Percentiles rank a stretch among this genome's conserved stretches.
Evolutionary conservation across 2,888 invertebrate species (phyloP).

Genomic region (Xylota segnis): DNA sequence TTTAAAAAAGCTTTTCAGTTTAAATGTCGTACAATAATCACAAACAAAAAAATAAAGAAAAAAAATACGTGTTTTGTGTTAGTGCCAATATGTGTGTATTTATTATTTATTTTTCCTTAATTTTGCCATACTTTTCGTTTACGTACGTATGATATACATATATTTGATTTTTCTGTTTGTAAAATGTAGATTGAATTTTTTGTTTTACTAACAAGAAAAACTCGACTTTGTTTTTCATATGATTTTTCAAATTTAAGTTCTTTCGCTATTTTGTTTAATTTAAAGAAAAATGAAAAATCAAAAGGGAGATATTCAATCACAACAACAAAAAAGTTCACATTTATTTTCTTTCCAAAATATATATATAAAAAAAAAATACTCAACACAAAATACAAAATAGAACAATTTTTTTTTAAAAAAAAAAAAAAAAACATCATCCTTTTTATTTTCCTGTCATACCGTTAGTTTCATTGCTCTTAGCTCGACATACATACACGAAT

Average conservation of each 20-base stretch:
- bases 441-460: slow-evolving; percentile 23
- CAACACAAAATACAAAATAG: slow-evolving; percentile 67
- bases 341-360: slow-evolving; percentile 58
- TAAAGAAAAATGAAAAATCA: slow-evolving; percentile 33
- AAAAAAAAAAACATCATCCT: slow-evolving; percentile 11
- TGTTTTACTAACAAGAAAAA: slow-evolving; percentile 60
- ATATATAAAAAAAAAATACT: slow-evolving; percentile 25
- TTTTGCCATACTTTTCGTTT: slow-evolving; percentile 25
- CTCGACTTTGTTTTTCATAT: slow-evolving; percentile 60
- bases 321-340: slow-evolving; percentile 77
- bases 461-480: slow-evolving; percentile 36
- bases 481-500: slow-evolving; percentile 22
- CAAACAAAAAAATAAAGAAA: slow-evolving; percentile 39
- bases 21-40: slow-evolving; percentile 53
- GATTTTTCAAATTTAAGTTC: slow-evolving; percentile 46
- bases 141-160: slow-evolving; percentile 12
- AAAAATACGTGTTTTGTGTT: slow-evolving; percentile 84
- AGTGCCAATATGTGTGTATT: slow-evolving; percentile 82
- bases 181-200: slow-evolving; percentile 27
- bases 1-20: slow-evolving; percentile 44
- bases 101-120: slow-evolving; percentile 37
- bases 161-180: slow-evolving; percentile 61
- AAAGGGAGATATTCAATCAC: slow-evolving; percentile 74
- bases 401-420: slow-evolving; percentile 13
- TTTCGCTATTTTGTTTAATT: slow-evolving; percentile 16